phyloP scores from a whole-genome alignment of 2,113 vertebrate species.

The Charadrius vociferus region DNA sequence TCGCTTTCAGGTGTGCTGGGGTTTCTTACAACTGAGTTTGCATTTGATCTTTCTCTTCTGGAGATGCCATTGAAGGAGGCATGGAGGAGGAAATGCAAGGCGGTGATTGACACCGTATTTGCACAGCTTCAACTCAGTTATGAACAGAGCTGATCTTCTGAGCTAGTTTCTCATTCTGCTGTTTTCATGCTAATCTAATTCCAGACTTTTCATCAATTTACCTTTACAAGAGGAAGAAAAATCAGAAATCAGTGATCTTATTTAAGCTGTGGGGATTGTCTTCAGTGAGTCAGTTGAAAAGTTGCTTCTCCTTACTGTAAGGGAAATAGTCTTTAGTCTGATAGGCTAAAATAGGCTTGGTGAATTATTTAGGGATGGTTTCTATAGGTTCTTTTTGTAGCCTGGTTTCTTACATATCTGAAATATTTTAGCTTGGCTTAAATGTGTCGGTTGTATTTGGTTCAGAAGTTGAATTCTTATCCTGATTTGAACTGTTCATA shows the following conservation, averaged over 20 bases:
- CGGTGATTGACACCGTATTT: background rate
- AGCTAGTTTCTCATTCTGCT: background rate
- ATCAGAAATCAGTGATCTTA: background rate
- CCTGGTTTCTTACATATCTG: background rate
- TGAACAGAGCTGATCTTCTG: background rate
- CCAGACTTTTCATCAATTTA: background rate
- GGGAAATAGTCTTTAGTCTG: background rate
- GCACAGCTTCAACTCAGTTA: background rate
- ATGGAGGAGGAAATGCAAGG: background rate
- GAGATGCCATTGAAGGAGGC: background rate
- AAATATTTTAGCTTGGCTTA: background rate
- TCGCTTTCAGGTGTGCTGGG: background rate
- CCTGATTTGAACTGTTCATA: background rate
- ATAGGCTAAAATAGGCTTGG: background rate
- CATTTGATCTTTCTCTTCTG: conserved; percentile 10
- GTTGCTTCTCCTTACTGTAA: background rate
- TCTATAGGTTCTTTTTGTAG: background rate
- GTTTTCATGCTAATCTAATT: background rate
- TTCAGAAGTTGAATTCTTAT: background rate
- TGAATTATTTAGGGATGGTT: background rate
- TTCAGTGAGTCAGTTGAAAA: background rate
- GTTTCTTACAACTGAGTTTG: background rate
- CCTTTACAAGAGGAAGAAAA: background rate
- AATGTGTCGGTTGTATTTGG: background rate
- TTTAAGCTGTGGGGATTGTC: background rate